phyloP scores from a whole-genome alignment of 2,888 invertebrate species.

The Calameuta idolon region DNA sequence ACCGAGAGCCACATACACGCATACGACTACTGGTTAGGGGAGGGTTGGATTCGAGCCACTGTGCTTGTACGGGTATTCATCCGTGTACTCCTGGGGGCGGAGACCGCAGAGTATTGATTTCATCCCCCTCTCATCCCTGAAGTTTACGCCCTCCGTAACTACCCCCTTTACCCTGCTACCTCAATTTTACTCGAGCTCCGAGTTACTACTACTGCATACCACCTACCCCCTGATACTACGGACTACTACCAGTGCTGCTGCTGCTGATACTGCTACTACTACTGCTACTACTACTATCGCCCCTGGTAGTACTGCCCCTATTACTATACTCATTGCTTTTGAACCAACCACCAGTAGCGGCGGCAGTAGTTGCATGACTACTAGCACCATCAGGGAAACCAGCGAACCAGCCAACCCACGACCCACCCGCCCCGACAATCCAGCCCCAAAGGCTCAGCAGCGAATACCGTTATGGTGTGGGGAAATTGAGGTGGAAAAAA shows the following conservation, averaged over 20 bases:
- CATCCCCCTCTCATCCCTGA: constrained; percentile 49
- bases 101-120: constrained; percentile 66
- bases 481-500: constrained; percentile 28
- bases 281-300: not conserved
- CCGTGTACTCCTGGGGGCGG: constrained; percentile 60
- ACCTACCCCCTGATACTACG: not conserved
- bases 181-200: constrained; percentile 10
- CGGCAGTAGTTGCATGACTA: not conserved
- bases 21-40: constrained; percentile 19
- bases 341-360: not conserved
- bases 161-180: constrained; percentile 28
- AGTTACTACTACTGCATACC: not conserved
- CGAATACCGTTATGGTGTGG: constrained; percentile 17
- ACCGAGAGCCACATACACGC: not conserved
- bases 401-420: constrained; percentile 21
- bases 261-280: too few species aligned
- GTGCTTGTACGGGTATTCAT: constrained; percentile 56
- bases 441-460: constrained; percentile 24
- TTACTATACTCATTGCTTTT: not conserved
- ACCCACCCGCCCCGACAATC: constrained; percentile 20
- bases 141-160: constrained; percentile 41
- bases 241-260: not conserved
- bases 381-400: constrained; percentile 12
- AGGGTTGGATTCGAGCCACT: constrained; percentile 18
- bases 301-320: not conserved